Evolutionary conservation across 2,113 vertebrate genomes (phyloP).

Genomic region (Shinisaurus crocodilurus): DNA sequence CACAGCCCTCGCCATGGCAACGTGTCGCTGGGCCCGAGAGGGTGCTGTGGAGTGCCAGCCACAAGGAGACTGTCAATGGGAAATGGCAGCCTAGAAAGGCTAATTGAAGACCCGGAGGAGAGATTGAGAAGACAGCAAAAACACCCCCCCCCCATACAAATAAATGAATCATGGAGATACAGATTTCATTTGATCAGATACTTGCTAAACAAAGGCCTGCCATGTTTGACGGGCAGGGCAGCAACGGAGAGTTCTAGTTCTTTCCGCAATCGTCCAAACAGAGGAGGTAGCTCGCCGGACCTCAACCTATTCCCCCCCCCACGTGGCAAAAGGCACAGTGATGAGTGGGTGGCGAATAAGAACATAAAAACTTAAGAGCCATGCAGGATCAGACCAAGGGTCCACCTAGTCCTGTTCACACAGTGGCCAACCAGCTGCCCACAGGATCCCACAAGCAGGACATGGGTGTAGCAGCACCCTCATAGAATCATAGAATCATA

Average conservation of each 20-base stretch:
- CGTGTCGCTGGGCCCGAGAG: conserved; percentile 18
- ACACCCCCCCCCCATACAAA: conserved; percentile 7
- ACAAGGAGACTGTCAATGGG: not conserved
- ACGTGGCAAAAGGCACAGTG: too few species aligned
- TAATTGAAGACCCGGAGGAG: not conserved
- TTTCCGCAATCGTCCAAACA: not conserved
- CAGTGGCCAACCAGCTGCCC: too few species aligned
- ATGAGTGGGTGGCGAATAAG: too few species aligned
- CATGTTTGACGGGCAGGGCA: not conserved
- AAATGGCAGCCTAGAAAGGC: not conserved
- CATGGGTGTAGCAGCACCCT: too few species aligned
- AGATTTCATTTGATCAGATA: not conserved
- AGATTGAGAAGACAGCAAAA: not conserved
- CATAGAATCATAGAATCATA: too few species aligned
- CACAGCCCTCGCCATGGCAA: conserved; percentile 70
- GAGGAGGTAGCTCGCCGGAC: not conserved
- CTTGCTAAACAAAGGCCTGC: not conserved
- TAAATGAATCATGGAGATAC: not conserved
- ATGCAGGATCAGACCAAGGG: too few species aligned
- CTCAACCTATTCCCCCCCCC: too few species aligned
- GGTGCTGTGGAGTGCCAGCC: conserved; percentile 21
- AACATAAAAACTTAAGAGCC: too few species aligned
- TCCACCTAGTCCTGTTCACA: too few species aligned
- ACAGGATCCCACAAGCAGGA: too few species aligned
- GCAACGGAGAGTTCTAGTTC: not conserved